Conservation (phyloP, 2,113 vertebrate genomes). For the Propithecus coquereli region DNA sequence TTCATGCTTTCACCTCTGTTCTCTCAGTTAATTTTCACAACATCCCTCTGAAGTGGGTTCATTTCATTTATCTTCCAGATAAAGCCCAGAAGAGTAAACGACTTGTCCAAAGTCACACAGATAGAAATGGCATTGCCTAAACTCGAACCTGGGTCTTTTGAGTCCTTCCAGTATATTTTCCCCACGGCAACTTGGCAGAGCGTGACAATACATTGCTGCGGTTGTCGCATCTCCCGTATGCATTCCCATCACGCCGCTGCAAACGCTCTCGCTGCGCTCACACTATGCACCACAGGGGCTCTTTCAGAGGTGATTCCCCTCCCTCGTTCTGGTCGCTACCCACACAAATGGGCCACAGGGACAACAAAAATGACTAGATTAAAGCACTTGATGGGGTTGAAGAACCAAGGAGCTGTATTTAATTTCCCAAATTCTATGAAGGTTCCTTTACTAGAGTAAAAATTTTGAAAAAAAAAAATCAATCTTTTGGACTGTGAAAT, state of each 20-base stretch:
- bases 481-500: not conserved
- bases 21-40: not conserved
- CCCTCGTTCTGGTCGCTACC: not conserved
- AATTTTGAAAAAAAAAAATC: not conserved
- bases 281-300: not conserved
- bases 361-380: not conserved
- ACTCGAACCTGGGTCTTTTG: not conserved
- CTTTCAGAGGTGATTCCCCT: not conserved
- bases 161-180: not conserved
- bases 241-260: fast-evolving
- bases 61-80: not conserved
- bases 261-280: not conserved
- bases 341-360: too few species aligned
- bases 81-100: not conserved
- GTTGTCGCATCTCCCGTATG: not conserved
- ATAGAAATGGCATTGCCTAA: not conserved
- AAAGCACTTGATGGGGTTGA: not conserved
- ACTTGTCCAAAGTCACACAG: not conserved
- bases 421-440: not conserved
- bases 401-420: not conserved
- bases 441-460: not conserved
- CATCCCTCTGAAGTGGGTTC: not conserved
- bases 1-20: fast-evolving
- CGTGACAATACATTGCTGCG: not conserved
- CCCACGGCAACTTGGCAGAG: not conserved